A percentile compares a stretch with the other conserved stretches of the same genome.
These are phyloP conservation scores for Eurypyga helias DNA, from an alignment of 2,113 vertebrate species.

Conservation along the genomic window DNA sequence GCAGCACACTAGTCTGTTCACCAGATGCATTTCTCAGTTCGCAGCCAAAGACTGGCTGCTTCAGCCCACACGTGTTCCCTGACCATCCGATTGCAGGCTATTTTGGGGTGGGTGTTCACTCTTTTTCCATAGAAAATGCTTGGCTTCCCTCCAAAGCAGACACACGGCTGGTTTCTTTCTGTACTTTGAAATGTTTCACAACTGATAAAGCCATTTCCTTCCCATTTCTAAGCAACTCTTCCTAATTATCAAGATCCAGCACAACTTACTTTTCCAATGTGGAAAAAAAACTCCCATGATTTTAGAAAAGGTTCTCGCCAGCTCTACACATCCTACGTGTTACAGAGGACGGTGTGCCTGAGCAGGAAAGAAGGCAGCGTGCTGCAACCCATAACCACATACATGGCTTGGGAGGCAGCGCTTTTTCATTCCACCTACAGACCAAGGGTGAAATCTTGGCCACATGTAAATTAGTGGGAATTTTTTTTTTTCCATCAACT, in stretches of 20 bases:
- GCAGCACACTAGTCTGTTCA: background rate
- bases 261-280: background rate
- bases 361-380: background rate
- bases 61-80: conserved; percentile 1
- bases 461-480: background rate
- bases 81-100: background rate
- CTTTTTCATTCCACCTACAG: conserved; percentile 5
- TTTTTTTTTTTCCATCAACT: background rate
- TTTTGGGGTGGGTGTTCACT: background rate
- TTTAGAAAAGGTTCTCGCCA: background rate
- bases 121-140: background rate
- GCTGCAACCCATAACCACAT: background rate
- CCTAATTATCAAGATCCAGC: background rate
- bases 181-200: background rate
- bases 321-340: background rate
- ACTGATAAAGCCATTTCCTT: conserved; percentile 2
- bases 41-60: background rate
- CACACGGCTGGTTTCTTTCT: background rate
- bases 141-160: background rate
- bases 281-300: background rate
- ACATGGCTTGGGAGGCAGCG: background rate
- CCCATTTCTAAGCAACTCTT: background rate
- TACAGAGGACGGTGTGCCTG: background rate
- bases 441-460: conserved; percentile 18
- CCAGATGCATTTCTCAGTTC: background rate